Evolutionary conservation across 2,888 invertebrate genomes (phyloP).

Genomic region (Microplitis deprimator): DNA sequence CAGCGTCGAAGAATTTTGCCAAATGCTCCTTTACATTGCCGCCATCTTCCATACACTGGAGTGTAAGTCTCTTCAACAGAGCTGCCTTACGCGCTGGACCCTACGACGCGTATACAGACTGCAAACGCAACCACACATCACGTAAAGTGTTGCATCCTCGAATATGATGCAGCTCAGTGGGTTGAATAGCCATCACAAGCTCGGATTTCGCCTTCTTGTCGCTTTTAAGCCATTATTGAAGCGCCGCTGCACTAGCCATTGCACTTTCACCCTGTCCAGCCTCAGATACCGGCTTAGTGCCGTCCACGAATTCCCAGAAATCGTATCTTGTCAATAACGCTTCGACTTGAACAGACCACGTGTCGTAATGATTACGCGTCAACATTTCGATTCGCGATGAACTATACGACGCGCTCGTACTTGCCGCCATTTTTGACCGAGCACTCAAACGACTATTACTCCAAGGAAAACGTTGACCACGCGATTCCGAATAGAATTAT

Average conservation of each 20-base stretch:
- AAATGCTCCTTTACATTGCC: conserved; percentile 62
- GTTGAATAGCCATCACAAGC: conserved; percentile 14
- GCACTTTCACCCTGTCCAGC: conserved; percentile 27
- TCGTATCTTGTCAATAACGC: conserved; percentile 25
- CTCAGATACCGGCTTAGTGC: conserved; percentile 23
- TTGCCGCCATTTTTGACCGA: no score
- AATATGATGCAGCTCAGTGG: conserved; percentile 35
- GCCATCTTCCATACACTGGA: conserved; percentile 59
- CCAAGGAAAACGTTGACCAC: no score
- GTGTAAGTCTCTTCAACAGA: conserved; percentile 62
- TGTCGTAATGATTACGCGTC: conserved; percentile 27
- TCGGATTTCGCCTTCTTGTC: neutral
- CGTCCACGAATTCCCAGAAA: conserved; percentile 20
- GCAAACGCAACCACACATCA: conserved; percentile 23
- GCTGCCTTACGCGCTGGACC: conserved; percentile 63
- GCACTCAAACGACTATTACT: no score
- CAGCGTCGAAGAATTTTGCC: conserved; percentile 59
- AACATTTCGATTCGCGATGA: neutral
- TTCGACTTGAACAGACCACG: conserved; percentile 33
- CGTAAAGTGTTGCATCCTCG: conserved; percentile 24
- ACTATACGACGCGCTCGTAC: no score
- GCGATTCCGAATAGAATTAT: no score
- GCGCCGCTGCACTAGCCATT: neutral
- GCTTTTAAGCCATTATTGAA: no score
- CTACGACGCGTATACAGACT: conserved; percentile 21